A percentile compares a stretch with the other conserved stretches of the same genome.
Conservation (phyloP, 2,797 vertebrate genomes). For the Poeciliopsis turneri region DNA sequence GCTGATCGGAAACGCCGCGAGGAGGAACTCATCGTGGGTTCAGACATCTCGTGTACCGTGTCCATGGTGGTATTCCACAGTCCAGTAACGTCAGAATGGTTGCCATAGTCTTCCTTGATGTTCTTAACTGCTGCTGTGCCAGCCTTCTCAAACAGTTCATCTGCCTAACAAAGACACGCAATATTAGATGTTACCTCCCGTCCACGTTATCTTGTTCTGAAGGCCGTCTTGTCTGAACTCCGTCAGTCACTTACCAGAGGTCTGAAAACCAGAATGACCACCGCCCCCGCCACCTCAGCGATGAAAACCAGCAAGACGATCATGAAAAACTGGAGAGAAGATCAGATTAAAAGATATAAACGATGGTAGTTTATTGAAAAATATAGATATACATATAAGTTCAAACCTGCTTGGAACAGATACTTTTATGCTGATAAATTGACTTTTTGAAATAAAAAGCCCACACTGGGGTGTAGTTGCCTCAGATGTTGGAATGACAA, state of each 20-base stretch:
- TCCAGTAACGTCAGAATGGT: conserved; percentile 66
- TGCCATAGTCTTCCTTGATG: conserved; percentile 75
- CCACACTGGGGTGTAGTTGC: neutral
- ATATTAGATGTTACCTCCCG: neutral
- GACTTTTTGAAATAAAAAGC: neutral
- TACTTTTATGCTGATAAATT: neutral
- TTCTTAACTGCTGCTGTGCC: conserved; percentile 52
- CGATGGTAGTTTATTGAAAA: neutral
- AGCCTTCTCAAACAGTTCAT: conserved; percentile 68
- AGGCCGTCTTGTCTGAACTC: neutral
- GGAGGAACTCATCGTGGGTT: neutral
- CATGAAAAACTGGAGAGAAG: conserved; percentile 80
- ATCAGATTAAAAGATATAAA: neutral
- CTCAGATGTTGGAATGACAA: neutral
- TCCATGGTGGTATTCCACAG: conserved; percentile 83
- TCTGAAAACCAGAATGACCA: conserved; percentile 83
- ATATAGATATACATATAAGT: neutral
- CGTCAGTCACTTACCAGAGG: conserved; percentile 74
- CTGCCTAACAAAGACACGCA: conserved; percentile 60
- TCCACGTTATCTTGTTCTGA: neutral
- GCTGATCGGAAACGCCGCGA: neutral
- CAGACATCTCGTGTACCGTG: conserved; percentile 55
- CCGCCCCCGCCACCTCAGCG: conserved; percentile 81
- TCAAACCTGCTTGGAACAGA: neutral
- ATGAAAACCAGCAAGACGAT: conserved; percentile 84